Conservation (phyloP, 2,113 vertebrate species). For the Entelurus aequoreus region DNA sequence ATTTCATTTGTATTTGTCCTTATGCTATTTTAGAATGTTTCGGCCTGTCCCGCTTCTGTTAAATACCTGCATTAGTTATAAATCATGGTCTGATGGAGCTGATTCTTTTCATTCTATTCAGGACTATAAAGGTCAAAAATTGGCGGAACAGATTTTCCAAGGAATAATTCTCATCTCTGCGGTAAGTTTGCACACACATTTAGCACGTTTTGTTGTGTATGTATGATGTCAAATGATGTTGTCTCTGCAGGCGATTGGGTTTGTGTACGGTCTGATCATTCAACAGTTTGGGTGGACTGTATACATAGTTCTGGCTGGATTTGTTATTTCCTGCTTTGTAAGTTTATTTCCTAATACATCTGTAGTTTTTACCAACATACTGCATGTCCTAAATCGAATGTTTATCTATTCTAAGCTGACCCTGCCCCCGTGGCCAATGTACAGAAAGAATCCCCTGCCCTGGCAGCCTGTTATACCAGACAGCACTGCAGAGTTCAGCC, state of each 20-base stretch:
- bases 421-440: slow-evolving; percentile 95
- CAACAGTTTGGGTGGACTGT: slow-evolving; percentile 97
- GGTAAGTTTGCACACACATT: slow-evolving; percentile 69
- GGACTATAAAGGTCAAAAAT: slow-evolving; percentile 97
- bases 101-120: slow-evolving; percentile 41
- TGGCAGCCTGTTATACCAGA: slow-evolving; percentile 87
- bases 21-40: no score
- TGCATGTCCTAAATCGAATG: not conserved
- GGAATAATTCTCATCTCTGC: slow-evolving; percentile 92
- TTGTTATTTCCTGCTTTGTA: slow-evolving; percentile 91
- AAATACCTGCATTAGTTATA: no score
- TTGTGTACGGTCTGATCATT: slow-evolving; percentile 85
- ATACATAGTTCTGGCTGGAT: slow-evolving; percentile 90
- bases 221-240: slow-evolving; percentile 1
- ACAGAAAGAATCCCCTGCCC: slow-evolving; percentile 82
- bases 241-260: slow-evolving; percentile 83
- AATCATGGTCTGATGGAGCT: not conserved
- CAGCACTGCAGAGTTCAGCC: slow-evolving; percentile 66
- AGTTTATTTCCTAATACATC: slow-evolving; percentile 36
- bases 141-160: slow-evolving; percentile 97
- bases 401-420: slow-evolving; percentile 74
- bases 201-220: slow-evolving; percentile 9
- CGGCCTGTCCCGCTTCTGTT: no score
- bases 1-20: no score
- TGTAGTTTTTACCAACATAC: not conserved